A percentile compares a stretch with the other conserved stretches of the same genome.
These are phyloP conservation scores for Dysmachus trigonus DNA, from an alignment of 2,888 invertebrate genomes.

Conservation along the genomic window DNA sequence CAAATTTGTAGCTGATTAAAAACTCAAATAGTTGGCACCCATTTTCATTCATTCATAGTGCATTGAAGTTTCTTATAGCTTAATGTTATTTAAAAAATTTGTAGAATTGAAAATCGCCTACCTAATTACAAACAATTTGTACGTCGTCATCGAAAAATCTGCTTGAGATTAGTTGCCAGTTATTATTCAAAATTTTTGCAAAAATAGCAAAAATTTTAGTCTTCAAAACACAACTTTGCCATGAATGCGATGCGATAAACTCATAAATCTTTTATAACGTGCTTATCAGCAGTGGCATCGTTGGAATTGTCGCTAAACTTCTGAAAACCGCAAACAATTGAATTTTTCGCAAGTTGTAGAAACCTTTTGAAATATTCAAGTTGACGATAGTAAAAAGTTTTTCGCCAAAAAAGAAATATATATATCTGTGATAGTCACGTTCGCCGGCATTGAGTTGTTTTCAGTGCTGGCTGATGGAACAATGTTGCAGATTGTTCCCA, in stretches of 20 bases:
- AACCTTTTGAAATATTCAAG: slow-evolving; percentile 11
- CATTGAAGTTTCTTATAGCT: not conserved
- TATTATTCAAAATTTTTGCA: not conserved
- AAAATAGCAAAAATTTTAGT: not conserved
- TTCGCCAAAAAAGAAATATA: not conserved
- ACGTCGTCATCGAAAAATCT: not conserved
- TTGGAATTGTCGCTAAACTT: not conserved
- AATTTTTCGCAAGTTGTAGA: not conserved
- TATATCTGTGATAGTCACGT: slow-evolving; percentile 30
- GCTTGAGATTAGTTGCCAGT: not conserved
- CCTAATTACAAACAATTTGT: not conserved
- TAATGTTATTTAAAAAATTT: not conserved
- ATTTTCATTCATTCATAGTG: too few relatives aligned
- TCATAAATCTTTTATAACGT: slow-evolving; percentile 24
- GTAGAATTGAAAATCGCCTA: not conserved
- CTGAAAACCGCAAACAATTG: slow-evolving; percentile 29
- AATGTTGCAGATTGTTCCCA: slow-evolving; percentile 13
- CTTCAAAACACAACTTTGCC: not conserved
- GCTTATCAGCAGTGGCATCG: slow-evolving; percentile 29
- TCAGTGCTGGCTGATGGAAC: not conserved
- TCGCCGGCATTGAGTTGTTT: not conserved
- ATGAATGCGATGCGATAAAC: not conserved
- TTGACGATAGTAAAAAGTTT: slow-evolving; percentile 24
- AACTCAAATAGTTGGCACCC: not conserved
- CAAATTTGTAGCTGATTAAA: not conserved